phyloP scores from a whole-genome alignment of 2,113 vertebrate genomes.

The Lamprologus tigripictilis region DNA sequence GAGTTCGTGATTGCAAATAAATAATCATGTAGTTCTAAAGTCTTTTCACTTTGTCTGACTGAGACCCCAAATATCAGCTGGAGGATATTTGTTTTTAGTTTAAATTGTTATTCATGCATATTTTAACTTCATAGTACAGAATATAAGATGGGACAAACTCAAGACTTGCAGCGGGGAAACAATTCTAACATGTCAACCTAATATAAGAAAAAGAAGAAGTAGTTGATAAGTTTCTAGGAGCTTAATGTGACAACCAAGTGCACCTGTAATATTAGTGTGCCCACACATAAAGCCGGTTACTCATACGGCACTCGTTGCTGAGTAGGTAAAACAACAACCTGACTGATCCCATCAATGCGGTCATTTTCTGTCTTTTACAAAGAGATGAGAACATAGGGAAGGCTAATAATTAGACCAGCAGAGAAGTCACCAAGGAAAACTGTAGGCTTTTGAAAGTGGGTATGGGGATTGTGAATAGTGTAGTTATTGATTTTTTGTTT shows the following conservation, averaged over 20 bases:
- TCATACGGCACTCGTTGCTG: background rate
- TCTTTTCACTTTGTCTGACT: background rate
- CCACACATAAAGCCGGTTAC: background rate
- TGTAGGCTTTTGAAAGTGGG: conserved; percentile 27
- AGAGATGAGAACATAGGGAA: background rate
- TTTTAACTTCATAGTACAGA: background rate
- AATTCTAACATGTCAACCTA: background rate
- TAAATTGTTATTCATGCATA: background rate
- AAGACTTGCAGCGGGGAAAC: background rate
- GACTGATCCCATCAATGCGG: background rate
- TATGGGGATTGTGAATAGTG: conserved; percentile 15
- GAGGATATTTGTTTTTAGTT: background rate
- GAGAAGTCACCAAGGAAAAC: conserved; percentile 18
- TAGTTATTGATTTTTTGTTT: conserved; percentile 41
- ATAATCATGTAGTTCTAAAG: background rate
- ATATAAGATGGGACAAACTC: background rate
- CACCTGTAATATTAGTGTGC: background rate
- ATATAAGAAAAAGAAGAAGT: background rate
- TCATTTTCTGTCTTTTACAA: background rate
- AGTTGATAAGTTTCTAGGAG: background rate
- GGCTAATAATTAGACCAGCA: conserved; percentile 26
- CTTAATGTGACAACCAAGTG: background rate
- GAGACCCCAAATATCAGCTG: background rate
- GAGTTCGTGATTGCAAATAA: background rate
- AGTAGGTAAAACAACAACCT: background rate